Base-by-base conservation (phyloP, 2,888 invertebrate genomes). In the Pharmacophagus antenor region DNA sequence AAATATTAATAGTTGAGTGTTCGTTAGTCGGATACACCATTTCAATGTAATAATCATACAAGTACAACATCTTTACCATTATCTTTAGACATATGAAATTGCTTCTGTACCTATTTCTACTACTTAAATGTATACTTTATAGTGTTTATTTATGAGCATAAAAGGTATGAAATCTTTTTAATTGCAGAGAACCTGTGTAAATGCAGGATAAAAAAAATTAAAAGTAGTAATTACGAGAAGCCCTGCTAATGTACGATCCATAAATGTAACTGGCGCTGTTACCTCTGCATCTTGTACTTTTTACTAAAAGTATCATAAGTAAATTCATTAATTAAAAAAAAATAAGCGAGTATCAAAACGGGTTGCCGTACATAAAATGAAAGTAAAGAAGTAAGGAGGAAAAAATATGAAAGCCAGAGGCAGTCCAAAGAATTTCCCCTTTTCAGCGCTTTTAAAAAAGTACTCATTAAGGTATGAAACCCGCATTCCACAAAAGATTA, bases 401-500 rank as follows among this genome's bases (percentile, higher is more conserved):
- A 73, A 75, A 74, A 74, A 69, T 66, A 69, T 72, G 67, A 71
- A 74, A 74, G 70, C 70, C 64, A 64, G 68, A 63, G 63, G 72
- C 74, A 63, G 65, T 62, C 65, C 74, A 77, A 80, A 82, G 80
- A 80, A 77, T 82, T 82, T 70, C 80, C 79, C 82, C 83, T 83
- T 87, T 88, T 88, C 85, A 86, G 84, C 72, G 73, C 76, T 83
- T 83, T 81, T 74, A 81, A 84, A 78, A 82, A 84, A 82, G 79
- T 82, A 84, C 86, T 85, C 83, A 83, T 84, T 84, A 84, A 77
- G 77, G 82, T 84, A 85, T 82, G 82, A 81, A 87, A 74, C 84
- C 85, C 81, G 82, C 88, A 89, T 89, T 88, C 89, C 89, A 82
- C 80, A 80, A 84, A 86, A 88, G 88, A 87, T 88, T 88, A 88